A percentile compares a stretch with the other conserved stretches of the same genome.
Conservation (phyloP, 2,888 invertebrate genomes). For the Spicauda simplicius region DNA sequence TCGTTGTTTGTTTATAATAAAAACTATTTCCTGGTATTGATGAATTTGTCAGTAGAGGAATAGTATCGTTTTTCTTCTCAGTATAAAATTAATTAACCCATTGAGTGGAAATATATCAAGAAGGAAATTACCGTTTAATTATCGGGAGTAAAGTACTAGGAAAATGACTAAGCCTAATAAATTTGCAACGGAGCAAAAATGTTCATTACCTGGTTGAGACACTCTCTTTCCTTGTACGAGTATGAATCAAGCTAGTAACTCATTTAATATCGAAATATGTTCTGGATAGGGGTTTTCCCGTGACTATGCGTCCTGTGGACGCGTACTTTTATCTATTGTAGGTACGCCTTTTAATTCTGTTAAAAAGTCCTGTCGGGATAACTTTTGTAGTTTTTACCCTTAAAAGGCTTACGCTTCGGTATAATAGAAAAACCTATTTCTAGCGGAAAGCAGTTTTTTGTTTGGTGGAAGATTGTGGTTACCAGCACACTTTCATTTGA, state of each 20-base stretch:
- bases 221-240: conserved; percentile 3
- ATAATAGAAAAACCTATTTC: too few relatives aligned
- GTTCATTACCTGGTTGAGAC: conserved; percentile 6
- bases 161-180: conserved; percentile 18
- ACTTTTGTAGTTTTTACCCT: too few relatives aligned
- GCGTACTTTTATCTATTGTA: too few relatives aligned
- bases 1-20: conserved; percentile 9
- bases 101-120: not conserved
- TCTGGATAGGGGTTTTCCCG: too few relatives aligned
- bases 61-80: not conserved
- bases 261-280: not conserved
- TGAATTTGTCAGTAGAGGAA: not conserved
- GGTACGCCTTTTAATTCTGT: too few relatives aligned
- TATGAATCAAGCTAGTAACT: not conserved
- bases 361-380: too few relatives aligned
- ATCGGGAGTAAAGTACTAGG: conserved; percentile 1
- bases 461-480: too few relatives aligned
- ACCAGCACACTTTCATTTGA: too few relatives aligned
- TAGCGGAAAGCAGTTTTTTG: too few relatives aligned
- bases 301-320: too few relatives aligned
- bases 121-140: conserved; percentile 3
- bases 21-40: conserved; percentile 1
- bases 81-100: not conserved
- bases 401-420: too few relatives aligned
- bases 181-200: conserved; percentile 11